These are phyloP conservation scores for Mesoclemmys tuberculata DNA, from an alignment of 2,113 vertebrate genomes.

Conservation along the genomic window DNA sequence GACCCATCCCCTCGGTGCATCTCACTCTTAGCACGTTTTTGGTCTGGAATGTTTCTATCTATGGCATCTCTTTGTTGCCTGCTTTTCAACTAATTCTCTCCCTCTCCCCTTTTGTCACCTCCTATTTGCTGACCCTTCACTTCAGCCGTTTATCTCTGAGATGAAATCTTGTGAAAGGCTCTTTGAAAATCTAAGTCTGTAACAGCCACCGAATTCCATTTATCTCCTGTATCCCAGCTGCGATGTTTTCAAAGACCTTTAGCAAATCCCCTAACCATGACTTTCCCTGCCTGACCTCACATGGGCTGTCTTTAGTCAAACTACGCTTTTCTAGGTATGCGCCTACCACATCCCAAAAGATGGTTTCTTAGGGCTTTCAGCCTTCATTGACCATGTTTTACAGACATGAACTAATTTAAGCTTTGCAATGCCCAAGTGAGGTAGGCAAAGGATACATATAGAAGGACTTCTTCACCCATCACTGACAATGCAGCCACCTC, in stretches of 20 bases:
- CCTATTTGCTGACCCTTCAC: not conserved
- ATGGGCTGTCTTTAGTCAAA: not conserved
- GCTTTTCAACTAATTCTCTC: accelerated
- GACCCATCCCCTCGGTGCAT: accelerated
- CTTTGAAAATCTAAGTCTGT: not conserved
- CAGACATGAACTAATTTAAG: accelerated
- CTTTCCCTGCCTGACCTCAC: accelerated
- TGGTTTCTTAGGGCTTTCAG: not conserved
- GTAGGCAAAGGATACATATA: not conserved
- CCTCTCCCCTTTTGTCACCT: not conserved
- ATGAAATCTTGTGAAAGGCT: not conserved
- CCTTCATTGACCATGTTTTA: accelerated
- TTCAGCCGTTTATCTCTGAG: not conserved
- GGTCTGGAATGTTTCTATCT: not conserved
- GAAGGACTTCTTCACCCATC: accelerated
- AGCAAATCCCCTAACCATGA: not conserved
- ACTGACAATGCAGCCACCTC: not conserved
- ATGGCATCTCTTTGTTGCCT: not conserved
- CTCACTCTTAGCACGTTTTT: not conserved
- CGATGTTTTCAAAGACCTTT: not conserved
- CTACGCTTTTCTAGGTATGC: not conserved
- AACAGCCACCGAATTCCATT: not conserved
- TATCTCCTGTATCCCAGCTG: accelerated
- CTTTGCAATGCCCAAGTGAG: not conserved
- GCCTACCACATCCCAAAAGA: not conserved